Conservation (phyloP, 2,888 invertebrate species). For the Conops quadrifasciatus region DNA sequence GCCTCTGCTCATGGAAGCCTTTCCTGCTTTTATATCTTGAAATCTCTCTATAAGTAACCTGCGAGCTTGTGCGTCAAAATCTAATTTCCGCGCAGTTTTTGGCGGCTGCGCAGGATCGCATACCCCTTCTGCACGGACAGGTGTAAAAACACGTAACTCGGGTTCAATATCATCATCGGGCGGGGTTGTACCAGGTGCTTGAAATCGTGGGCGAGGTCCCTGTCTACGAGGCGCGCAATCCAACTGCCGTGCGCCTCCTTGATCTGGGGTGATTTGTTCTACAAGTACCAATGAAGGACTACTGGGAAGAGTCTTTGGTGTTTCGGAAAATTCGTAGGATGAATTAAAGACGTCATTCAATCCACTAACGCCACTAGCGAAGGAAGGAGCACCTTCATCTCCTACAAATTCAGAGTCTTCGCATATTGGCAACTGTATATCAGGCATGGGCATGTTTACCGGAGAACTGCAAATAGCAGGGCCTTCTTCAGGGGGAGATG, state of each 20-base stretch:
- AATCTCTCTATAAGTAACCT: not conserved
- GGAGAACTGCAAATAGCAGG: no score
- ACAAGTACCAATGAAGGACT: not conserved
- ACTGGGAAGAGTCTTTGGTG: no score
- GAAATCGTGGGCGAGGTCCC: not conserved
- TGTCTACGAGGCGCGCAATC: not conserved
- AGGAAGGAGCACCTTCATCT: slow-evolving; percentile 39
- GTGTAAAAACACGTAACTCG: not conserved
- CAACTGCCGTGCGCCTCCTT: not conserved
- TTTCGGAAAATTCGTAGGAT: no score
- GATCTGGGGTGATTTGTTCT: not conserved
- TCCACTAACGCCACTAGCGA: not conserved
- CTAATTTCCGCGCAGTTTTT: not conserved
- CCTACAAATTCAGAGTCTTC: slow-evolving; percentile 39
- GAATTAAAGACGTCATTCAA: no score
- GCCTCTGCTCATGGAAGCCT: no score
- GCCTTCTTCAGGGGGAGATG: no score
- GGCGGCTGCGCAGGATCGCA: not conserved
- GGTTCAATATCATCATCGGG: no score
- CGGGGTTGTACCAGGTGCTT: no score
- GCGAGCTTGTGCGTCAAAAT: not conserved
- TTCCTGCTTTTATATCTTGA: not conserved
- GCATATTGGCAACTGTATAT: no score
- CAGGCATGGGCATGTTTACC: no score
- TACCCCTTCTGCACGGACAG: not conserved